Conservation (phyloP, 2,113 vertebrate species). For the Campylomormyrus numenius region DNA sequence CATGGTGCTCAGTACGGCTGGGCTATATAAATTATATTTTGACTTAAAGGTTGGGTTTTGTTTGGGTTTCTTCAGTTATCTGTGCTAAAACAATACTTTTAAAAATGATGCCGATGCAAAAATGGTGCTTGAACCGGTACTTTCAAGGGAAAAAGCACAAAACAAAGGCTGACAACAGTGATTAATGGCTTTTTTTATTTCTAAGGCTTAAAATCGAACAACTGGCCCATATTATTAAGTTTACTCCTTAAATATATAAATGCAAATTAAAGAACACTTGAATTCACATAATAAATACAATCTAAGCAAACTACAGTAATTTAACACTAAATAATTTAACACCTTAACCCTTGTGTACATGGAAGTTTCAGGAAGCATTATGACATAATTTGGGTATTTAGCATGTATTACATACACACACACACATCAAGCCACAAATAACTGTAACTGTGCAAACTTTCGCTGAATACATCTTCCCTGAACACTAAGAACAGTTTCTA, state of each 20-base stretch:
- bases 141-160: neutral
- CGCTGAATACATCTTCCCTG: no score
- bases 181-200: neutral
- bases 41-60: neutral
- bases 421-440: no score
- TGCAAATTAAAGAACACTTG: neutral
- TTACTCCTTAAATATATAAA: neutral
- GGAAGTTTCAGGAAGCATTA: no score
- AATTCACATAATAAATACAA: no score
- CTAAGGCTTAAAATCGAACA: neutral
- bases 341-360: no score
- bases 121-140: neutral
- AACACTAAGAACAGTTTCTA: no score
- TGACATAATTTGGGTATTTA: no score
- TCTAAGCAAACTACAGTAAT: neutral
- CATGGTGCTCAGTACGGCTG: neutral
- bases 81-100: neutral
- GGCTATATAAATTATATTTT: neutral
- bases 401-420: no score
- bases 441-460: no score
- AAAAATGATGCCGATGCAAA: neutral
- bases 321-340: neutral
- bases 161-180: neutral
- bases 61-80: no score
- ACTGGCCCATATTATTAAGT: neutral